Evolutionary conservation across 2,797 vertebrate species (phyloP).

Genomic region (Periophthalmus magnuspinnatus): DNA sequence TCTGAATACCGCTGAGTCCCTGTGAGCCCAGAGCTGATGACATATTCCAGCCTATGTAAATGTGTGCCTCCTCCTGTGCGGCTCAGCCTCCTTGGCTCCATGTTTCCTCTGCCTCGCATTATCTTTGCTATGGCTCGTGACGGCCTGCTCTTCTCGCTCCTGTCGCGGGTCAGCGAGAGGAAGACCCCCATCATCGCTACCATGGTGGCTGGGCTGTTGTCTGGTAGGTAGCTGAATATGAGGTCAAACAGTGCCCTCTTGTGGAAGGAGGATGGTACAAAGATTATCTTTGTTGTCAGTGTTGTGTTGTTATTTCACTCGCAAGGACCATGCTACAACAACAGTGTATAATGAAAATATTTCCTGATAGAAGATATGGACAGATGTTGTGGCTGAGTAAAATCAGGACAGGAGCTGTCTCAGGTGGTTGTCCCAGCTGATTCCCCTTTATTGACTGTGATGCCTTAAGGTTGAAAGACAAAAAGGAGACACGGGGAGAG

Average conservation of each 20-base stretch:
- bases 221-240: slow-evolving; percentile 61
- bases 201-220: slow-evolving; percentile 67
- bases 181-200: slow-evolving; percentile 72
- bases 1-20: slow-evolving; percentile 23
- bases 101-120: slow-evolving; percentile 76
- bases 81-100: slow-evolving; percentile 76
- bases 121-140: slow-evolving; percentile 77
- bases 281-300: background rate
- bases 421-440: too few relatives aligned
- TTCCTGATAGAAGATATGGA: too few relatives aligned
- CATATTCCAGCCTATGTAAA: slow-evolving; percentile 28
- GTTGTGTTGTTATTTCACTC: background rate
- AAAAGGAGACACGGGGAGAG: too few relatives aligned
- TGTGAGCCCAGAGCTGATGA: slow-evolving; percentile 34
- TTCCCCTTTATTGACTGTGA: too few relatives aligned
- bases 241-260: slow-evolving; percentile 33
- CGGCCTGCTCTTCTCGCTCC: slow-evolving; percentile 74
- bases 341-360: too few relatives aligned
- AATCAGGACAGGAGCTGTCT: too few relatives aligned
- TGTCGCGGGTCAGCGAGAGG: slow-evolving; percentile 69
- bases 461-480: too few relatives aligned
- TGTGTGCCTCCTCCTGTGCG: slow-evolving; percentile 47
- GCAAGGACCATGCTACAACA: too few relatives aligned
- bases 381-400: too few relatives aligned
- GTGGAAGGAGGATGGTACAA: slow-evolving; percentile 46